Evolutionary conservation across 2,797 vertebrate species (phyloP).

Genomic region (Poecilia velifera): DNA sequence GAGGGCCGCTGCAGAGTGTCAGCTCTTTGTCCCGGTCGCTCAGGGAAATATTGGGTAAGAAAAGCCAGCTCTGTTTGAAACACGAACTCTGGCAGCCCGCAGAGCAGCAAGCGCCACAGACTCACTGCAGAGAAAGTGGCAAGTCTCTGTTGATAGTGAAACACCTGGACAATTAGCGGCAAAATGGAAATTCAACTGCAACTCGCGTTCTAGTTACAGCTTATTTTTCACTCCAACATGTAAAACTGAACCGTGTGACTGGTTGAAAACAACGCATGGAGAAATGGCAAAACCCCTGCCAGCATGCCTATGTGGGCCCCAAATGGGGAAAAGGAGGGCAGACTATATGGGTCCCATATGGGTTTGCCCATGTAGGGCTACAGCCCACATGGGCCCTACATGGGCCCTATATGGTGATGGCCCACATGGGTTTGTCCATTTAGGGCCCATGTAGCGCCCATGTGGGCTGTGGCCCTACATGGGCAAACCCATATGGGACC

Average conservation of each 20-base stretch:
- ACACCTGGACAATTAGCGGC: neutral
- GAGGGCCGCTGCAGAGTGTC: slow-evolving; percentile 62
- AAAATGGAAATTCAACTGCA: neutral
- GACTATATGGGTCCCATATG: too few species aligned
- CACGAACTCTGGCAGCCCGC: slow-evolving; percentile 64
- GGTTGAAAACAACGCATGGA: neutral
- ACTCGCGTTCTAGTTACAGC: neutral
- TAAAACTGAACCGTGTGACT: slow-evolving; percentile 29
- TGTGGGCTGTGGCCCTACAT: too few species aligned
- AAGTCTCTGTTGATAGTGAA: slow-evolving; percentile 5
- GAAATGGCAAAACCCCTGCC: neutral
- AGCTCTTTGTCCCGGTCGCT: slow-evolving; percentile 59
- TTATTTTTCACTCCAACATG: slow-evolving; percentile 38
- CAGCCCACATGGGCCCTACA: too few species aligned
- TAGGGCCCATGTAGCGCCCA: too few species aligned
- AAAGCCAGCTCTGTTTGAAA: slow-evolving; percentile 55
- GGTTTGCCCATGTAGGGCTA: too few species aligned
- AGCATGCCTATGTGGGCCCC: too few species aligned
- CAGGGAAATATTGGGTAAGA: slow-evolving; percentile 60
- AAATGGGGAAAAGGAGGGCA: too few species aligned
- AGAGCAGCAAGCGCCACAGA: slow-evolving; percentile 49
- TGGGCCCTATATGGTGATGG: too few species aligned
- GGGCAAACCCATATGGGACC: too few species aligned
- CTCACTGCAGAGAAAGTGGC: slow-evolving; percentile 16
- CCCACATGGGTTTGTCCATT: too few species aligned